Evolutionary conservation across 2,888 invertebrate species (phyloP).

Genomic region (Ochropacha duplaris): DNA sequence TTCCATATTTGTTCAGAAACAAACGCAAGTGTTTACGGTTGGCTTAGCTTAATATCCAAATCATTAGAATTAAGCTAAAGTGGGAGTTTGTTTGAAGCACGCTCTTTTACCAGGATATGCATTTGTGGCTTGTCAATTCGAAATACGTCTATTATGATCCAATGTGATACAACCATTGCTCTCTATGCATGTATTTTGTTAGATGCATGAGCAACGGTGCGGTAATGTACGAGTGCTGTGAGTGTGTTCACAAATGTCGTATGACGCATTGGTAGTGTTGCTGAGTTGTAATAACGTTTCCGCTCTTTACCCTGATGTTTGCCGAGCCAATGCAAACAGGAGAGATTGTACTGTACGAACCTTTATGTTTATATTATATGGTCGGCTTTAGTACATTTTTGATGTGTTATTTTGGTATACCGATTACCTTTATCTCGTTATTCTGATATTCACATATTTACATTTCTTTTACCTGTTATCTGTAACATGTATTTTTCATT

Average conservation of each 20-base stretch:
- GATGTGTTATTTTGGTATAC: slow-evolving; percentile 23
- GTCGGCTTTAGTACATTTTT: slow-evolving; percentile 37
- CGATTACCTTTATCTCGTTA: not conserved
- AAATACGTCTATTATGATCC: not conserved
- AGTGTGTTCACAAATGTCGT: not conserved
- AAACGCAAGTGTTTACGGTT: slow-evolving; percentile 37
- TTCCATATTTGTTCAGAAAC: slow-evolving; percentile 25
- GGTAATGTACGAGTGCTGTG: slow-evolving; percentile 24
- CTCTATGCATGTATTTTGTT: not conserved
- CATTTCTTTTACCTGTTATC: not conserved
- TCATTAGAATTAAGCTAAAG: slow-evolving; percentile 54
- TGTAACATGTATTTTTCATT: not conserved
- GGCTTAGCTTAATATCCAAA: slow-evolving; percentile 50
- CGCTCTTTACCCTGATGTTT: slow-evolving; percentile 74
- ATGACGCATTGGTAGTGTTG: slow-evolving; percentile 28
- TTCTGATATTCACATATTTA: not conserved
- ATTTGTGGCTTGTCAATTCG: not conserved
- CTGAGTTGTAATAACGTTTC: slow-evolving; percentile 72
- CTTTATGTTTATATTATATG: slow-evolving; percentile 49
- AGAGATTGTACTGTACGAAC: slow-evolving; percentile 50
- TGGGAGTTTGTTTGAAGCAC: slow-evolving; percentile 49
- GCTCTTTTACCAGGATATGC: slow-evolving; percentile 18
- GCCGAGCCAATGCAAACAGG: slow-evolving; percentile 67
- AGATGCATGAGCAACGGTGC: not conserved
- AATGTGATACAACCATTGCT: slow-evolving; percentile 18